Evolutionary conservation across 2,888 invertebrate species (phyloP), one percentile per base, ranked within the genome.

Genomic region (Drosophila setosimentum): DNA sequence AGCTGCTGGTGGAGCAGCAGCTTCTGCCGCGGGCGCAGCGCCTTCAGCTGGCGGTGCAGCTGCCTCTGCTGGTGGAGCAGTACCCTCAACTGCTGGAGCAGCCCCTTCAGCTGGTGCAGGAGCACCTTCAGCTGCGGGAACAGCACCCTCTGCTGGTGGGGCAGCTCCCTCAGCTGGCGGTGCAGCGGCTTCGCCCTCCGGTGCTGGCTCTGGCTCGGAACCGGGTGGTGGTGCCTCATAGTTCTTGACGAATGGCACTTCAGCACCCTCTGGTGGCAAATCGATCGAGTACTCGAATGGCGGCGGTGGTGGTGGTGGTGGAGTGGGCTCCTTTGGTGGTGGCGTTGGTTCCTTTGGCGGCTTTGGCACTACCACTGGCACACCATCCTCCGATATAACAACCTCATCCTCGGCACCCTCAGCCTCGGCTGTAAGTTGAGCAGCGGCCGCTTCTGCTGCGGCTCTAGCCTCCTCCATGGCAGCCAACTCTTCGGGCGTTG

Each of bases 201-300:
- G 91, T 13, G 81, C 92, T 64, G 91, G 91, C 59, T 86, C 87
- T 65, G 92, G 91, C 78, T 92, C 93, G 21, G 92, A 89, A 53
- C 89, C 91, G 59, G 93, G 92, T 91, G 92, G 92, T 87, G 93
- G 93, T 77, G 91, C 85, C 70, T 92, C 93, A 77, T 92, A 93
- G 81, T 93, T 93, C 86, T 92, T 93, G 45, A 93, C 93, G 76
- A 86, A 93, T 57, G 93, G 93, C 59, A 93, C 93, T 78, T 93
- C 93, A 82, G 93, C 93, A 74, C 93, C 93, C 85, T 93, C 93
- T 91, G 93, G 93, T 60, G 93, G 93, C 80, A 93, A 89, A 77
- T 93, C 93, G 80, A 93, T 92, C 18, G 90, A 81, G 81, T 93
- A 93, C 63, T 93, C 93, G 76, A 93, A 93, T 91, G 93, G 93